Evolutionary conservation across 2,113 vertebrate genomes (phyloP).

Genomic region (Dasyprocta punctata): DNA sequence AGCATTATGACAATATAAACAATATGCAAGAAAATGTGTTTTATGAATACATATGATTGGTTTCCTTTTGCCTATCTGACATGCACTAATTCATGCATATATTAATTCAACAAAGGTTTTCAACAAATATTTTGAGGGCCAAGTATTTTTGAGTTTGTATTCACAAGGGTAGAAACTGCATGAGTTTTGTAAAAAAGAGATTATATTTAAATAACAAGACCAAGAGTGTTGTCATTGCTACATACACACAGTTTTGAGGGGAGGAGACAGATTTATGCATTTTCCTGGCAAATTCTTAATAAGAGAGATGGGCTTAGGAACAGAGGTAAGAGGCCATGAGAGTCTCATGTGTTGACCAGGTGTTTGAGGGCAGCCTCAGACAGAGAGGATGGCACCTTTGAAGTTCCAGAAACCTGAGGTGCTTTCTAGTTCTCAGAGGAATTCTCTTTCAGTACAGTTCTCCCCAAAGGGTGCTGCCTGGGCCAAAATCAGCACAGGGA

Average conservation of each 20-base stretch:
- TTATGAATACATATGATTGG: conserved; percentile 54
- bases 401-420: not conserved
- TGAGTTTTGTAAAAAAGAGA: not conserved
- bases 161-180: not conserved
- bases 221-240: not conserved
- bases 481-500: not conserved
- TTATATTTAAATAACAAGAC: not conserved
- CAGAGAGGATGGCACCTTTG: not conserved
- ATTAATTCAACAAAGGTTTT: conserved; percentile 64
- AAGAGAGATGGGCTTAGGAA: not conserved
- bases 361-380: not conserved
- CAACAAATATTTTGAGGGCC: conserved; percentile 45
- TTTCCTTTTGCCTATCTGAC: conserved; percentile 32
- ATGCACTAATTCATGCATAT: conserved; percentile 59
- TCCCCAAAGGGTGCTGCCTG: not conserved
- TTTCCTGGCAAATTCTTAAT: not conserved
- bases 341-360: not conserved
- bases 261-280: not conserved
- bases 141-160: not conserved
- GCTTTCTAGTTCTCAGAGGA: not conserved
- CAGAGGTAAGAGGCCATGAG: not conserved
- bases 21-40: conserved; percentile 61
- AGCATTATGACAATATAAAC: conserved; percentile 61
- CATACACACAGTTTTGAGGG: not conserved
- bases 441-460: not conserved